Evolutionary conservation across 2,113 vertebrate genomes (phyloP).

Genomic region (Onychorhynchus coronatus): DNA sequence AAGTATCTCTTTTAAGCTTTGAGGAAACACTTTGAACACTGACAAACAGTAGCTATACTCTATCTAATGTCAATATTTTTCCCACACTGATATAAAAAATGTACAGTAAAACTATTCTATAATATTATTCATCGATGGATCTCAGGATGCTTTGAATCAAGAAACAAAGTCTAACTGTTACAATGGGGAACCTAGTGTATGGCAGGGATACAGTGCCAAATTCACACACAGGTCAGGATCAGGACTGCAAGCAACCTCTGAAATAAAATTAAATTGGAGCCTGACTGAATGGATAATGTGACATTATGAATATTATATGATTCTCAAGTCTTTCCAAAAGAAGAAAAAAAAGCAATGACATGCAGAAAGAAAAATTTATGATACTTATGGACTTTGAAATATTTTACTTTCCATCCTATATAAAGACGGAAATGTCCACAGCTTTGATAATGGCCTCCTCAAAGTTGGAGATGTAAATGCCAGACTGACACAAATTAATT

Average conservation of each 20-base stretch:
- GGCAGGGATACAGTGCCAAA: background rate
- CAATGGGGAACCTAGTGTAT: background rate
- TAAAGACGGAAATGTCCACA: background rate
- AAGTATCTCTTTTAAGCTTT: background rate
- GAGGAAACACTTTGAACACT: background rate
- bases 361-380: background rate
- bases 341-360: background rate
- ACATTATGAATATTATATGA: background rate
- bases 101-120: background rate
- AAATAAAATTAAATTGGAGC: background rate
- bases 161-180: background rate
- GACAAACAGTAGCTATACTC: background rate
- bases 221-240: background rate
- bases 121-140: background rate
- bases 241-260: background rate
- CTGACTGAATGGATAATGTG: background rate
- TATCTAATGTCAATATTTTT: background rate
- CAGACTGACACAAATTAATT: background rate
- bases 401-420: background rate
- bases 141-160: background rate
- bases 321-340: background rate
- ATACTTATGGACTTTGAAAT: background rate
- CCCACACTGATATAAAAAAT: rapidly evolving
- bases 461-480: background rate
- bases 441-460: background rate